Evolutionary conservation across 2,113 vertebrate species (phyloP).

Genomic region (Acrocephalus kingi): DNA sequence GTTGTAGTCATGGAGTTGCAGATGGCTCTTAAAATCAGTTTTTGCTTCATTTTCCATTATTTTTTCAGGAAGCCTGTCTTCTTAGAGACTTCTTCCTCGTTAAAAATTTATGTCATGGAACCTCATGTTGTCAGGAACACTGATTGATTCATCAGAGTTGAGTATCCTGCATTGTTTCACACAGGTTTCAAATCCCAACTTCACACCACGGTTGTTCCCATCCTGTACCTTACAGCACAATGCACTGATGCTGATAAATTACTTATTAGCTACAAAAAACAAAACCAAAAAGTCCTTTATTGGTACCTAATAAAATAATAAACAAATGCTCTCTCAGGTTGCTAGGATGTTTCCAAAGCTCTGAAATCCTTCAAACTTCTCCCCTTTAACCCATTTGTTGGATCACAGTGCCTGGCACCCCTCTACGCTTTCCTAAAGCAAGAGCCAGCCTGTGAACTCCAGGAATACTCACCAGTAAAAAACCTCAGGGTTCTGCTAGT

Average conservation of each 20-base stretch:
- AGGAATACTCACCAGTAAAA: neutral
- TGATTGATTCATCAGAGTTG: neutral
- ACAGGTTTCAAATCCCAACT: neutral
- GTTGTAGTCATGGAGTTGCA: neutral
- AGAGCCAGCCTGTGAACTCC: neutral
- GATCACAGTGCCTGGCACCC: neutral
- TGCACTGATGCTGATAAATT: neutral
- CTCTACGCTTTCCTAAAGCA: rapidly evolving
- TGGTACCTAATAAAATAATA: neutral
- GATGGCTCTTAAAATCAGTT: neutral
- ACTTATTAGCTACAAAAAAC: neutral
- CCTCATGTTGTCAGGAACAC: neutral
- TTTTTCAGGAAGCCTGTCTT: neutral
- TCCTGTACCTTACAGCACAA: neutral
- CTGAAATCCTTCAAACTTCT: neutral
- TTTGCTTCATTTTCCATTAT: neutral
- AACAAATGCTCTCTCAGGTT: neutral
- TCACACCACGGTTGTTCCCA: neutral
- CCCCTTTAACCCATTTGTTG: neutral
- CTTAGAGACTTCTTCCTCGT: neutral
- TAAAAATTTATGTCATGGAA: neutral
- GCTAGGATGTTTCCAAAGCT: neutral
- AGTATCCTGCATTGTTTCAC: neutral
- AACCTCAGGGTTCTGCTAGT: neutral
- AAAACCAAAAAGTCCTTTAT: neutral